Percentiles rank a stretch among this genome's conserved stretches.
Conservation (phyloP, 1,140 invertebrate genomes). For the Drosophila kepulauana region DNA sequence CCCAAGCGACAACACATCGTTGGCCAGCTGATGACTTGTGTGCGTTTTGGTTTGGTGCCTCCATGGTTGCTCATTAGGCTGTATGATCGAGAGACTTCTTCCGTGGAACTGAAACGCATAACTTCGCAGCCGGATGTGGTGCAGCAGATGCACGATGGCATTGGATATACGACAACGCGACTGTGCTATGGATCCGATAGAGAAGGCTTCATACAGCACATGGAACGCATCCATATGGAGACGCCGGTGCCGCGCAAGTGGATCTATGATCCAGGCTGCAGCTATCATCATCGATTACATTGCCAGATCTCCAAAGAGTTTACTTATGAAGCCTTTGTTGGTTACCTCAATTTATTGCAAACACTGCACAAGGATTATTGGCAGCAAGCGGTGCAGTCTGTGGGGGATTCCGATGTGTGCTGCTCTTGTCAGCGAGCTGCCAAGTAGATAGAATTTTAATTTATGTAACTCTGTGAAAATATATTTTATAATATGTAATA, state of each 20-base stretch:
- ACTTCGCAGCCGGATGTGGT: slow-evolving; percentile 27
- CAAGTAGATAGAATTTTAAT: not conserved
- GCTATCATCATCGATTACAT: slow-evolving; percentile 60
- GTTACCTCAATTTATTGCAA: slow-evolving; percentile 51
- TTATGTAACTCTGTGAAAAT: not conserved
- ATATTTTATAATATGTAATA: slow-evolving; percentile 7
- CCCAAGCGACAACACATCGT: slow-evolving; percentile 40
- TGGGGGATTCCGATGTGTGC: slow-evolving; percentile 30
- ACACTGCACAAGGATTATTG: slow-evolving; percentile 48
- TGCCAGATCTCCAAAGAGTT: slow-evolving; percentile 44
- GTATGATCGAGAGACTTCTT: slow-evolving; percentile 16
- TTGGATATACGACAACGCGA: slow-evolving; percentile 58
- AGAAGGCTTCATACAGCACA: slow-evolving; percentile 46
- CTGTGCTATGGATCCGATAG: slow-evolving; percentile 53
- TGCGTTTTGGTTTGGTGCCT: slow-evolving; percentile 58
- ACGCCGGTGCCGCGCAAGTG: slow-evolving; percentile 49
- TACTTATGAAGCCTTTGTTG: slow-evolving; percentile 44
- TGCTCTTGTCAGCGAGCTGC: slow-evolving; percentile 11
- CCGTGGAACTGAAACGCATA: slow-evolving; percentile 34
- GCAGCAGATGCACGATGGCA: slow-evolving; percentile 55
- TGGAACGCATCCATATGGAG: slow-evolving; percentile 18
- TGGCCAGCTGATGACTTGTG: slow-evolving; percentile 1
- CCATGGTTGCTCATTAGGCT: slow-evolving; percentile 57
- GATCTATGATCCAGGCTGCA: slow-evolving; percentile 60
- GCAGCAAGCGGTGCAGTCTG: slow-evolving; percentile 41